These are phyloP conservation scores for Cyprinodon diabolis DNA, from an alignment of 2,797 vertebrate genomes.

Conservation along the genomic window DNA sequence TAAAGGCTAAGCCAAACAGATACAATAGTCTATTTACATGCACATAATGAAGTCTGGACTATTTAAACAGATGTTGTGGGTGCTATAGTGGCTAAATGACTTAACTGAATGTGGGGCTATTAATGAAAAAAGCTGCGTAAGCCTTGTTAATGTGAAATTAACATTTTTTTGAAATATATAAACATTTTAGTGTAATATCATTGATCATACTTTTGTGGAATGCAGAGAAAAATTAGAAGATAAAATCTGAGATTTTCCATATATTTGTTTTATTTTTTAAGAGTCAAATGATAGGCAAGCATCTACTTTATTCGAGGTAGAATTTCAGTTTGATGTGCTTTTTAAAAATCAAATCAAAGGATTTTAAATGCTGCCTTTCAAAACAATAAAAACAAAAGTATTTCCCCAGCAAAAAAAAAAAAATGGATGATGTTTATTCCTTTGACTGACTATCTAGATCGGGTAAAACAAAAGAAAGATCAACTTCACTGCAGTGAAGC, in stretches of 20 bases:
- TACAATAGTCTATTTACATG: background rate
- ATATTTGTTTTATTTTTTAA: background rate
- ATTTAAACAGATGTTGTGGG: background rate
- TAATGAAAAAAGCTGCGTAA: too few species aligned
- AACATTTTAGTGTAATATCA: too few species aligned
- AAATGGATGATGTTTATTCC: background rate
- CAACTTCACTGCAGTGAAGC: slow-evolving; percentile 27
- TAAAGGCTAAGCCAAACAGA: background rate
- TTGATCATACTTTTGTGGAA: too few species aligned
- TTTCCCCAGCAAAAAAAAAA: background rate
- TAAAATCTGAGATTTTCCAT: background rate
- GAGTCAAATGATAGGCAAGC: background rate
- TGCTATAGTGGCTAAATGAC: background rate
- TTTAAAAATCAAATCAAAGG: background rate
- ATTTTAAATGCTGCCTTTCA: background rate
- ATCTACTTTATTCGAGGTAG: background rate
- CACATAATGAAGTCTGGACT: background rate
- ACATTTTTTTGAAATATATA: too few species aligned
- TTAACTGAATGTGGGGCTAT: too few species aligned
- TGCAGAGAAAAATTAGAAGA: background rate
- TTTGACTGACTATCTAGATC: slow-evolving; percentile 2
- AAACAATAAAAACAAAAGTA: background rate
- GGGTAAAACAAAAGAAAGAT: slow-evolving; percentile 28
- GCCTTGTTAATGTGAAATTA: too few species aligned
- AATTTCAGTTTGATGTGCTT: background rate